Conservation (phyloP, 1,140 invertebrate genomes). For the Ceratoteleas bidentatus region DNA sequence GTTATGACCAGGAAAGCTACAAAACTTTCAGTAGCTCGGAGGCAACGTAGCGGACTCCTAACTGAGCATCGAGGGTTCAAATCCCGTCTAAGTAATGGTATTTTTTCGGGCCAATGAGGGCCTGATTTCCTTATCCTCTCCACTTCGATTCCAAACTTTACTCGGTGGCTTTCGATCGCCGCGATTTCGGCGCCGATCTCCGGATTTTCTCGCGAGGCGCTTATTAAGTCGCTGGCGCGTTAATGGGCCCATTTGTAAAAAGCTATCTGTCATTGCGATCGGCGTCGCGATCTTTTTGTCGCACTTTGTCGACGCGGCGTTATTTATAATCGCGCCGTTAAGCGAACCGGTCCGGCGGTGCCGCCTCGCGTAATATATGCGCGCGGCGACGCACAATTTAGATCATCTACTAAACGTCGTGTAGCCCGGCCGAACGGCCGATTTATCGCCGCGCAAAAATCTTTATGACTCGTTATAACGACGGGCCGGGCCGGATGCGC, state of each 20-base stretch:
- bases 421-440: constrained; percentile 70
- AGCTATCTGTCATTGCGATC: constrained; percentile 34
- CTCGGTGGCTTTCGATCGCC: neutral
- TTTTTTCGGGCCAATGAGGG: too few species aligned
- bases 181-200: constrained; percentile 3
- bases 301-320: constrained; percentile 48
- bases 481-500: constrained; percentile 57
- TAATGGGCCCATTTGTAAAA: constrained; percentile 41
- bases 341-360: constrained; percentile 50
- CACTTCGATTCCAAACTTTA: too few species aligned
- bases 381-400: constrained; percentile 70
- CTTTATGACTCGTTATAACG: constrained; percentile 71
- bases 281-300: constrained; percentile 44
- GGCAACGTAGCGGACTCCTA: too few species aligned
- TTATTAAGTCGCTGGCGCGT: constrained; percentile 19
- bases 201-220: neutral
- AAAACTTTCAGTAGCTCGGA: too few species aligned
- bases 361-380: constrained; percentile 61
- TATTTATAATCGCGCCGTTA: constrained; percentile 55
- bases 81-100: too few species aligned
- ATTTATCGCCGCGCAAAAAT: constrained; percentile 73
- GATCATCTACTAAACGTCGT: constrained; percentile 73
- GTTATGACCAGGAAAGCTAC: too few species aligned
- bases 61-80: too few species aligned
- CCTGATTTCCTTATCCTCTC: too few species aligned